A percentile compares a stretch with the other conserved stretches of the same genome.
Evolutionary conservation across 1,140 invertebrate genomes (phyloP).

Genomic region (Conus betulinus): DNA sequence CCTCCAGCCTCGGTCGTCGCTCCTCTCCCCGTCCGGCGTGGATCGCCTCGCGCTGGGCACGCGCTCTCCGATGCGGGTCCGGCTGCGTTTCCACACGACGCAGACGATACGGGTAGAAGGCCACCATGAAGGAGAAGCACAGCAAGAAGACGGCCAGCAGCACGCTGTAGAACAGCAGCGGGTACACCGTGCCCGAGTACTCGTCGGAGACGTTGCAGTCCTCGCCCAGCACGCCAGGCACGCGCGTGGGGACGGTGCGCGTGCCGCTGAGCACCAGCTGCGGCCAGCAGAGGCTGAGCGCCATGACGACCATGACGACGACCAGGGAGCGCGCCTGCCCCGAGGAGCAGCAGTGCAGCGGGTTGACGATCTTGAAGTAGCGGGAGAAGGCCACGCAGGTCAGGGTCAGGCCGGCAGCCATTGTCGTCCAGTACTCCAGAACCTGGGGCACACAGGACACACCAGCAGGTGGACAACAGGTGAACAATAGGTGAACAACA

Average conservation of each 20-base stretch:
- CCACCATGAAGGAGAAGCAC: conserved; percentile 34
- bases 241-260: conserved; percentile 36
- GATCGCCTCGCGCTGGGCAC: conserved; percentile 4
- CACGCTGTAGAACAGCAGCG: conserved; percentile 37
- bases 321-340: conserved; percentile 37
- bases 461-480: too few species aligned
- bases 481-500: too few species aligned
- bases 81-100: conserved; percentile 36
- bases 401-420: conserved; percentile 35
- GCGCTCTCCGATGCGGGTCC: conserved; percentile 31
- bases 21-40: background rate
- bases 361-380: conserved; percentile 41
- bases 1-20: background rate
- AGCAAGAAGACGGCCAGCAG: conserved; percentile 34
- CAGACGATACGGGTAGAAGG: conserved; percentile 41
- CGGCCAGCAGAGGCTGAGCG: conserved; percentile 39
- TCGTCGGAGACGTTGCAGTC: conserved; percentile 40
- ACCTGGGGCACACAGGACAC: too few species aligned
- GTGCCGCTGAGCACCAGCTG: conserved; percentile 39
- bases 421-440: conserved; percentile 26
- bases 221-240: conserved; percentile 33
- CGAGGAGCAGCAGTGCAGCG: conserved; percentile 29
- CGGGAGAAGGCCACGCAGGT: conserved; percentile 38
- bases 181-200: conserved; percentile 23
- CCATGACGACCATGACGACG: conserved; percentile 33